Percentiles rank a stretch among this genome's conserved stretches.
Conservation (phyloP, 1,140 invertebrate species). For the Ceratosolen fusciceps region DNA sequence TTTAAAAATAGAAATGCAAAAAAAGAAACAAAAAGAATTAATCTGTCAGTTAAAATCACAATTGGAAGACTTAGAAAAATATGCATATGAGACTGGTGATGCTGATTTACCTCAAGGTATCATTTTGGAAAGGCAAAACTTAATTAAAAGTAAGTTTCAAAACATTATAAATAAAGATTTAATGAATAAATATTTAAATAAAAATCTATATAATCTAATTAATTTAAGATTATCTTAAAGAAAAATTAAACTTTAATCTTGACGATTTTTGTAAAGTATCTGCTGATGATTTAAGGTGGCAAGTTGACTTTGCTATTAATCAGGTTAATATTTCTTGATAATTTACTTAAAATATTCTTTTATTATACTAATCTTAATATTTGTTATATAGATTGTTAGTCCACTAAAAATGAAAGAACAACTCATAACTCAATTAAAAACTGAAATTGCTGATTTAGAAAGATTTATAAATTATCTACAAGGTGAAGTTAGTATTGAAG, state of each 20-base stretch:
- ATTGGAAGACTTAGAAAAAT: constrained; percentile 93
- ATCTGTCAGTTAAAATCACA: constrained; percentile 93
- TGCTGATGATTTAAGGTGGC: constrained; percentile 83
- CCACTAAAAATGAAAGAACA: constrained; percentile 97
- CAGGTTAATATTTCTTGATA: constrained; percentile 71
- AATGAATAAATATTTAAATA: constrained; percentile 2
- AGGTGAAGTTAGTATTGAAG: constrained; percentile 76
- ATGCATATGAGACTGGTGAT: constrained; percentile 91
- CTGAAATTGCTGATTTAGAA: constrained; percentile 96
- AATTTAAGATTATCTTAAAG: constrained; percentile 78
- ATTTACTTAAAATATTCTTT: background rate
- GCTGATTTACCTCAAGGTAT: constrained; percentile 86
- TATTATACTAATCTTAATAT: background rate
- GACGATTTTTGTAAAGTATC: constrained; percentile 81
- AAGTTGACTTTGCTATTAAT: constrained; percentile 83
- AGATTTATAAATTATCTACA: constrained; percentile 97
- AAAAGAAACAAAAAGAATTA: constrained; percentile 85
- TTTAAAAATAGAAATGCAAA: constrained; percentile 77
- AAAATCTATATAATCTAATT: too few species aligned
- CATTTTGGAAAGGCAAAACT: constrained; percentile 88
- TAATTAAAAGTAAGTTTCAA: constrained; percentile 79
- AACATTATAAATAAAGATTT: background rate
- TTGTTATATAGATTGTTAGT: constrained; percentile 85
- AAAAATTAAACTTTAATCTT: constrained; percentile 82
- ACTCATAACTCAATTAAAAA: constrained; percentile 93